These are phyloP conservation scores for Scaptomyza polygonia DNA, from an alignment of 2,888 invertebrate genomes.

Conservation along the genomic window DNA sequence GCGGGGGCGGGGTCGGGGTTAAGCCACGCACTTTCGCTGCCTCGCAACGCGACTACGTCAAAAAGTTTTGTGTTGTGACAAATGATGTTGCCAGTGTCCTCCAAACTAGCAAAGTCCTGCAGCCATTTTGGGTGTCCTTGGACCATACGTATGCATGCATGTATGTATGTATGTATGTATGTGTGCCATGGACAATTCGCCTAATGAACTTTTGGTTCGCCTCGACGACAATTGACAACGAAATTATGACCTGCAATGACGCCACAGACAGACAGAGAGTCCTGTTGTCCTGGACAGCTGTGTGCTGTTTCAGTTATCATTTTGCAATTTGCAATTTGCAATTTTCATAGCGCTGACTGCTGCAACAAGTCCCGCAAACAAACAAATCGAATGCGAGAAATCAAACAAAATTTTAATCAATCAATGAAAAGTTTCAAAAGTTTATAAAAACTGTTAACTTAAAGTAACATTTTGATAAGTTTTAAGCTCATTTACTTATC, in stretches of 20 bases:
- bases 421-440: too few relatives aligned
- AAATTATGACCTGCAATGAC: conserved; percentile 39
- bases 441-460: too few relatives aligned
- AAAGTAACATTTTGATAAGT: too few relatives aligned
- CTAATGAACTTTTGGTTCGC: conserved; percentile 65
- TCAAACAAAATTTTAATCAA: neutral
- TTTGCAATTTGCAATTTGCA: too few relatives aligned
- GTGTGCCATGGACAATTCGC: conserved; percentile 53
- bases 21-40: conserved; percentile 69
- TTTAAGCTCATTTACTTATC: too few relatives aligned
- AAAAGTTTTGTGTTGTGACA: conserved; percentile 77
- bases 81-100: conserved; percentile 64
- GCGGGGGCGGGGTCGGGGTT: neutral
- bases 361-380: conserved; percentile 42
- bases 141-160: too few relatives aligned
- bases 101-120: neutral
- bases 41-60: conserved; percentile 64
- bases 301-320: conserved; percentile 25
- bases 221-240: conserved; percentile 48
- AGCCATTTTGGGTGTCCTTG: conserved; percentile 1
- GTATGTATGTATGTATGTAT: too few relatives aligned
- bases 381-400: neutral
- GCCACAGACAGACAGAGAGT: neutral
- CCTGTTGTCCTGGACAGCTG: conserved; percentile 1
- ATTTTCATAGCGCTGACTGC: conserved; percentile 23